These are phyloP conservation scores for Trachemys scripta DNA, from an alignment of 2,113 vertebrate genomes.

Conservation along the genomic window DNA sequence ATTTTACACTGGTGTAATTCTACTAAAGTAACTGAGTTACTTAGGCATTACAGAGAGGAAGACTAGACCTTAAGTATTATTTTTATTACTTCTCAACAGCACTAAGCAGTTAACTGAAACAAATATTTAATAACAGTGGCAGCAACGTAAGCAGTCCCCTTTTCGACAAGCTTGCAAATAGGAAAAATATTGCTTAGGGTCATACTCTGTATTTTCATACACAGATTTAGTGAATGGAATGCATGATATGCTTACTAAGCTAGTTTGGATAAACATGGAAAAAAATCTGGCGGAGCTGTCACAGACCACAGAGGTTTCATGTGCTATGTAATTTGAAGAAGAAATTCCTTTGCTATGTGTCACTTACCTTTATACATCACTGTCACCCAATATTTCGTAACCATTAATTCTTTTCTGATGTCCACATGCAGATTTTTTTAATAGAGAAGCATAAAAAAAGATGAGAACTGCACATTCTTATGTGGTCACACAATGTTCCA, in stretches of 20 bases:
- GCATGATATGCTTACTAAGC: constrained; percentile 69
- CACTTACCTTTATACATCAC: constrained; percentile 76
- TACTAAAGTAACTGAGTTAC: background rate
- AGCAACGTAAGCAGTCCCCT: background rate
- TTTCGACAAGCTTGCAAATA: constrained; percentile 28
- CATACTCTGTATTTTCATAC: constrained; percentile 64
- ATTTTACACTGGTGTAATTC: constrained; percentile 40
- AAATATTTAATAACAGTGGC: background rate
- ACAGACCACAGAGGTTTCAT: constrained; percentile 76
- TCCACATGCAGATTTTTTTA: constrained; percentile 62
- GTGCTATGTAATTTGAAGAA: constrained; percentile 71
- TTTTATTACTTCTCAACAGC: constrained; percentile 35
- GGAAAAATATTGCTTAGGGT: constrained; percentile 28
- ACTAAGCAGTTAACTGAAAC: constrained; percentile 5
- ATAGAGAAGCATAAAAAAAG: constrained; percentile 43
- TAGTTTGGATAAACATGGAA: constrained; percentile 79
- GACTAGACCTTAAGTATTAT: background rate
- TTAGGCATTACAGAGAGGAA: constrained; percentile 17
- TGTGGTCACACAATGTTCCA: constrained; percentile 47
- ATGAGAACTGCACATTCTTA: constrained; percentile 71
- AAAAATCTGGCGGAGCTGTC: constrained; percentile 75
- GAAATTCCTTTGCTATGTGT: constrained; percentile 81
- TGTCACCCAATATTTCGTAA: constrained; percentile 68
- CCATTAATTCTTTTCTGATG: constrained; percentile 64
- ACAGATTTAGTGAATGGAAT: constrained; percentile 65